phyloP scores from a whole-genome alignment of 2,113 vertebrate species.

The Macrotus californicus region DNA sequence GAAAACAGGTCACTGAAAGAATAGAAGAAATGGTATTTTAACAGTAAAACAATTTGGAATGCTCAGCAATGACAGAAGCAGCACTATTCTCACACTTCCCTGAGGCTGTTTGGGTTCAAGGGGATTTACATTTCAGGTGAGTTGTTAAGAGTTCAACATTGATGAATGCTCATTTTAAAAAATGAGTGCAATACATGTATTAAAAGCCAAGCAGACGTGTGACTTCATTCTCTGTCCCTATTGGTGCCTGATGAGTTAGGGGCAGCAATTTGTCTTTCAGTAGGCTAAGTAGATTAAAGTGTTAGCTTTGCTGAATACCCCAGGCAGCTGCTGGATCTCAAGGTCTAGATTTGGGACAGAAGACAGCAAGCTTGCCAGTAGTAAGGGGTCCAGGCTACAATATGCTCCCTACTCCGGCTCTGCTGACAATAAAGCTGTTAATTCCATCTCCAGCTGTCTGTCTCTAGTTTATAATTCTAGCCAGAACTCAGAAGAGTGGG shows the following conservation, averaged over 20 bases:
- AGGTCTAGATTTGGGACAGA: neutral
- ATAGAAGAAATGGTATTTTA: neutral
- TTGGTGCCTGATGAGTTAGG: neutral
- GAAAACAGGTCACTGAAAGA: neutral
- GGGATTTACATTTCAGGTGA: neutral
- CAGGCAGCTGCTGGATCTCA: too few species aligned
- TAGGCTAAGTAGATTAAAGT: neutral
- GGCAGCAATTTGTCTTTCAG: neutral
- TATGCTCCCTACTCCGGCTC: neutral
- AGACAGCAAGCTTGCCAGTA: neutral
- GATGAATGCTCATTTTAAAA: neutral
- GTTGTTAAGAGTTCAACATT: neutral
- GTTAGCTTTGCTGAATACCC: neutral
- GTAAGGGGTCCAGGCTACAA: neutral
- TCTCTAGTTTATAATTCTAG: neutral
- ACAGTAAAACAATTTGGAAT: neutral
- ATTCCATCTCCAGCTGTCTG: neutral
- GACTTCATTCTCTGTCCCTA: neutral
- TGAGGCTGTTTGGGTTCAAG: neutral
- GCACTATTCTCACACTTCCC: neutral
- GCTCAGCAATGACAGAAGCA: neutral
- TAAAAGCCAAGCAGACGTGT: neutral
- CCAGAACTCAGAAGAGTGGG: neutral
- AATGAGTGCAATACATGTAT: neutral
- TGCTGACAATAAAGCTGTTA: neutral